phyloP scores from a whole-genome alignment of 2,113 vertebrate species.

The Meleagris gallopavo region DNA sequence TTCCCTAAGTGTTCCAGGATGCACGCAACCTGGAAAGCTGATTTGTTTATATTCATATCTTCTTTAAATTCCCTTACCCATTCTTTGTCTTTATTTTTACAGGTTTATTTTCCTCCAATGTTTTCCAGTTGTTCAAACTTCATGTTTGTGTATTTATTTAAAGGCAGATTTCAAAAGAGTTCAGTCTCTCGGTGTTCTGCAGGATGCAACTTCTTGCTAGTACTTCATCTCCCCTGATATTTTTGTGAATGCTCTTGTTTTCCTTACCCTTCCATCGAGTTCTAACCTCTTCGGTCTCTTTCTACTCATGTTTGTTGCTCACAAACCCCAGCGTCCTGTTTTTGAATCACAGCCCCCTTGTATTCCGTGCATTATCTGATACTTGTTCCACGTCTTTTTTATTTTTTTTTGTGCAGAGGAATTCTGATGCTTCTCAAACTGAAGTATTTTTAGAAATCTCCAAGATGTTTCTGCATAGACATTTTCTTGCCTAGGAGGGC shows the following conservation, averaged over 20 bases:
- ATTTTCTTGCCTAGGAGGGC: not conserved
- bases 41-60: slow-evolving; percentile 57
- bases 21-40: slow-evolving; percentile 21
- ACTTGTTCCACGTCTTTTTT: not conserved
- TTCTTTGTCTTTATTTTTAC: slow-evolving; percentile 60
- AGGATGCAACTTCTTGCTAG: slow-evolving; percentile 44
- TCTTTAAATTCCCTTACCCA: slow-evolving; percentile 47
- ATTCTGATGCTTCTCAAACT: not conserved
- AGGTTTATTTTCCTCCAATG: slow-evolving; percentile 63
- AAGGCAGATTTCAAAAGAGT: slow-evolving; percentile 59
- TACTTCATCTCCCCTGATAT: slow-evolving; percentile 51
- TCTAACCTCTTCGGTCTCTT: slow-evolving; percentile 11
- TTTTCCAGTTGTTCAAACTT: slow-evolving; percentile 62
- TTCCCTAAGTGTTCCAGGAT: slow-evolving; percentile 35
- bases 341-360: slow-evolving; percentile 21
- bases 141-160: slow-evolving; percentile 60
- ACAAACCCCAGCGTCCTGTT: slow-evolving; percentile 8
- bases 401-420: not conserved
- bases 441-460: not conserved
- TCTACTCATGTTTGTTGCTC: not conserved
- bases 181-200: slow-evolving; percentile 43
- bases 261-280: not conserved
- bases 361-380: not conserved
- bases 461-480: not conserved
- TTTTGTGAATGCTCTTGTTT: not conserved